Percentiles rank a stretch among this genome's conserved stretches.
Conservation (phyloP, 2,888 invertebrate species). For the Athalia cordata region DNA sequence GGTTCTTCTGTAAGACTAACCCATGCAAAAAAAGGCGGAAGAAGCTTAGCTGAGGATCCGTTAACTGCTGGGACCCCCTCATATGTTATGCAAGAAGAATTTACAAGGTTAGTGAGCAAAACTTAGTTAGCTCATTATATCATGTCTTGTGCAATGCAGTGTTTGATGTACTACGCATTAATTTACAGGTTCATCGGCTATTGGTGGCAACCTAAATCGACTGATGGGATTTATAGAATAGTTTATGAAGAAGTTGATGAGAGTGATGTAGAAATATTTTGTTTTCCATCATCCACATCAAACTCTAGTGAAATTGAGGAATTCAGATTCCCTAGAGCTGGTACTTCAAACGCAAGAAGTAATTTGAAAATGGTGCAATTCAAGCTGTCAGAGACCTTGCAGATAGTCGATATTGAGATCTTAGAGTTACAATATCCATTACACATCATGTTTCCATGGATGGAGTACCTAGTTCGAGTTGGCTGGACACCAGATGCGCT, state of each 20-base stretch:
- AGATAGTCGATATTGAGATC: conserved; percentile 85
- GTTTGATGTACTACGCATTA: neutral
- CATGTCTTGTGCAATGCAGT: neutral
- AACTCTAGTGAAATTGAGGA: conserved; percentile 89
- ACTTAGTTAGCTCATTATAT: neutral
- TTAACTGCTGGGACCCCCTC: conserved; percentile 96
- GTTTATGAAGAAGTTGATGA: conserved; percentile 92
- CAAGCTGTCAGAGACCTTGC: conserved; percentile 78
- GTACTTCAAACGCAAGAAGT: conserved; percentile 93
- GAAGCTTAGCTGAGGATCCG: conserved; percentile 86
- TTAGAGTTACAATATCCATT: conserved; percentile 85
- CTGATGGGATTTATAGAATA: conserved; percentile 86
- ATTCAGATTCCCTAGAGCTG: conserved; percentile 91
- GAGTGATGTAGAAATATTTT: conserved; percentile 92
- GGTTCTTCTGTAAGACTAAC: conserved; percentile 84
- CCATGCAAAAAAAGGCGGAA: conserved; percentile 81
- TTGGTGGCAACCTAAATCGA: conserved; percentile 95
- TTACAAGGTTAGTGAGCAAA: conserved; percentile 73
- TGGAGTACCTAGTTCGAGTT: conserved; percentile 95
- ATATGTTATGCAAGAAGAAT: conserved; percentile 99
- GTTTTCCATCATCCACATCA: conserved; percentile 89
- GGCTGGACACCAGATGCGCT: conserved; percentile 96
- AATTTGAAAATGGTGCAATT: conserved; percentile 91
- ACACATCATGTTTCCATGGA: conserved; percentile 91
- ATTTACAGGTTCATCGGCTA: conserved; percentile 87